Conservation (phyloP, 2,113 vertebrate species). For the Lycocorax pyrrhopterus region DNA sequence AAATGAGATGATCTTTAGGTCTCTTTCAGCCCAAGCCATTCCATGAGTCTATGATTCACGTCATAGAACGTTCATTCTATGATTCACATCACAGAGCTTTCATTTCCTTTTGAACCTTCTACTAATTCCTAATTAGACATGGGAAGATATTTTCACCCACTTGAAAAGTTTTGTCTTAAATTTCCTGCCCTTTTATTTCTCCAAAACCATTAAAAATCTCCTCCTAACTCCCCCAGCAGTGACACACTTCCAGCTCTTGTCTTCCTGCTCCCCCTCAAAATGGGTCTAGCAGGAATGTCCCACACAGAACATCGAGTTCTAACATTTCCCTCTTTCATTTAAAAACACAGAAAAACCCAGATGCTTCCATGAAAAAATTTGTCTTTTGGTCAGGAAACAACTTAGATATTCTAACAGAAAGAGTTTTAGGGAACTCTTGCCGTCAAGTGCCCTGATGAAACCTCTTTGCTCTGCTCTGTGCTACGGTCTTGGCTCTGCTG, state of each 20-base stretch:
- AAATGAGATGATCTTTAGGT: background rate
- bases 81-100: background rate
- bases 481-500: background rate
- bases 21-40: background rate
- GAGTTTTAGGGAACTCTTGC: fast-evolving
- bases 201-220: background rate
- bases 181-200: background rate
- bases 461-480: background rate
- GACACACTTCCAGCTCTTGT: background rate
- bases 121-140: background rate
- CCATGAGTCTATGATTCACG: background rate
- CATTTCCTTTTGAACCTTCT: background rate
- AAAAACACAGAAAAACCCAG: background rate
- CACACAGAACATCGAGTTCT: background rate
- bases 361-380: background rate
- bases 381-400: background rate
- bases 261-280: background rate
- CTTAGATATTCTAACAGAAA: background rate
- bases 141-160: background rate
- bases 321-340: background rate
- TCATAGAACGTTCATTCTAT: background rate
- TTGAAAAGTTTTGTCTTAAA: background rate
- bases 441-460: background rate
- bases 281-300: background rate
- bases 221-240: background rate